Conservation (phyloP, 2,797 vertebrate species). For the Myotis pilosus region DNA sequence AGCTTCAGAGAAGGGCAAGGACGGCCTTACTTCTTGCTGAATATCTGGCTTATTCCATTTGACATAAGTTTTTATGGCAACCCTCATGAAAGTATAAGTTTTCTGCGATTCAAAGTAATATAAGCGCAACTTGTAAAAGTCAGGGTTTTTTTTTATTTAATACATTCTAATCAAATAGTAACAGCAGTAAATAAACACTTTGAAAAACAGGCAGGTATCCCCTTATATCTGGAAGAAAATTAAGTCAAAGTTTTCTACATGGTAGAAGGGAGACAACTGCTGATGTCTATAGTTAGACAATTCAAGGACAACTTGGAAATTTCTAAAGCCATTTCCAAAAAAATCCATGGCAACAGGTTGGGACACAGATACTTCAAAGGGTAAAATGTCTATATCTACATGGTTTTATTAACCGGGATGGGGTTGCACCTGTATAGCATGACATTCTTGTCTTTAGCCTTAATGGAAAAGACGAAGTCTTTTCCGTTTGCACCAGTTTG, state of each 20-base stretch:
- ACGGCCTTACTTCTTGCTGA: not conserved
- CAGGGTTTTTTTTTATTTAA: constrained; percentile 81
- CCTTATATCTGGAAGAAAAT: constrained; percentile 83
- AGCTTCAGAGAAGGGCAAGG: not conserved
- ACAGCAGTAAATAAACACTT: constrained; percentile 80
- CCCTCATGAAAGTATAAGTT: not conserved
- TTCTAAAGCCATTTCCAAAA: constrained; percentile 78
- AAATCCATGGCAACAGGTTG: constrained; percentile 73
- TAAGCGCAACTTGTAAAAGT: constrained; percentile 73
- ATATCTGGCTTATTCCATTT: not conserved
- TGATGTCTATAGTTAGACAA: constrained; percentile 77
- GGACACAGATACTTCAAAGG: constrained; percentile 74
- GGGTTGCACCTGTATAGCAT: constrained; percentile 71
- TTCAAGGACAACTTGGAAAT: constrained; percentile 70
- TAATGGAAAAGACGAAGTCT: constrained; percentile 73
- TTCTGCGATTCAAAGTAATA: constrained; percentile 62
- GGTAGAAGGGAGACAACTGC: constrained; percentile 85
- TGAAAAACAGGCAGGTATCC: constrained; percentile 76
- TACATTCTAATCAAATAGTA: constrained; percentile 82
- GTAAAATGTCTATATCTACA: constrained; percentile 55
- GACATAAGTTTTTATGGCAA: not conserved
- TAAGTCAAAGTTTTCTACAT: constrained; percentile 84
- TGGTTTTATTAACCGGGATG: constrained; percentile 62
- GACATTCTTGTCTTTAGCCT: constrained; percentile 79
- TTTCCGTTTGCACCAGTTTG: constrained; percentile 78